Conservation (phyloP, 1,140 invertebrate species). For the Leguminivora glycinivorella region DNA sequence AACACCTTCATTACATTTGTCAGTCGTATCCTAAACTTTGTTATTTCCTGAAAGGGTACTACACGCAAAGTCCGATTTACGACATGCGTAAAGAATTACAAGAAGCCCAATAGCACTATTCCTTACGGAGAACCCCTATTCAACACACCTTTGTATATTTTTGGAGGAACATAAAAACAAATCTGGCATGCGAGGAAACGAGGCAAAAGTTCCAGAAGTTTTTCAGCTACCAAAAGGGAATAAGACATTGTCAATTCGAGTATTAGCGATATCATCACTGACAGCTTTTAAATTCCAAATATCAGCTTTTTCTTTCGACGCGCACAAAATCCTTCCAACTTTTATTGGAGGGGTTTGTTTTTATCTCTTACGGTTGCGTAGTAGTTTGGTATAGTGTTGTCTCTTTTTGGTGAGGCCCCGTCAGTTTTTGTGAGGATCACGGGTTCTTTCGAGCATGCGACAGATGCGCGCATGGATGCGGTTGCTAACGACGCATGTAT, state of each 20-base stretch:
- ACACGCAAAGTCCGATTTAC: constrained; percentile 53
- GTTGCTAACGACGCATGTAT: constrained; percentile 71
- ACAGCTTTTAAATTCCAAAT: constrained; percentile 55
- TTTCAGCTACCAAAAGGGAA: background rate
- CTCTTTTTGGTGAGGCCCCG: constrained; percentile 46
- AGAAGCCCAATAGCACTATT: constrained; percentile 54
- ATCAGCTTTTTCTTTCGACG: constrained; percentile 45
- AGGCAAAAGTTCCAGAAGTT: background rate
- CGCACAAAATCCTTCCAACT: constrained; percentile 58
- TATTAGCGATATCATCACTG: constrained; percentile 43
- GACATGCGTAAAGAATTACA: constrained; percentile 59
- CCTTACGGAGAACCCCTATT: constrained; percentile 45
- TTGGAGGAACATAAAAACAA: constrained; percentile 18
- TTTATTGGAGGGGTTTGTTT: constrained; percentile 50
- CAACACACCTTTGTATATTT: constrained; percentile 25
- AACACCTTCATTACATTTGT: background rate
- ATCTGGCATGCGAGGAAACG: background rate
- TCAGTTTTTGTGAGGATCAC: constrained; percentile 73
- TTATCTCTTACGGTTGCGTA: constrained; percentile 43
- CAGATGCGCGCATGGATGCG: constrained; percentile 74
- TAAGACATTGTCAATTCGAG: constrained; percentile 13
- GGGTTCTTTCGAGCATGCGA: constrained; percentile 71
- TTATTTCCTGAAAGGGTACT: constrained; percentile 14
- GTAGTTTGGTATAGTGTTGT: constrained; percentile 42
- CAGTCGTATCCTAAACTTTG: background rate